Base-by-base conservation (phyloP, 2,888 invertebrate species). In the Heliconius sara region DNA sequence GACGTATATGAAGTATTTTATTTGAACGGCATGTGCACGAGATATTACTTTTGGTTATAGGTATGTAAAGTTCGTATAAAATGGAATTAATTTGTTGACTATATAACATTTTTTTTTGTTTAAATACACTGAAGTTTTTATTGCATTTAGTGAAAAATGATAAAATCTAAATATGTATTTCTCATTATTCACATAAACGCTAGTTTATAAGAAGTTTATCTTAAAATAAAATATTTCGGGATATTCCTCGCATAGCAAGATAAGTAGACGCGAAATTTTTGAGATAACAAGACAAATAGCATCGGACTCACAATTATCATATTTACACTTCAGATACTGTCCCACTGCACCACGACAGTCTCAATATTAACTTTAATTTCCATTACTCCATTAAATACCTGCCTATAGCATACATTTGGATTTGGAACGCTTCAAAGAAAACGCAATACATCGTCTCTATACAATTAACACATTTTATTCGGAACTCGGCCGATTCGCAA, bases 11-110 rank as follows among this genome's bases (percentile, higher is more conserved):
- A 89, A 88, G 88, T 90, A 91, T 92, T 94, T 92, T 93, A 93
- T 92, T 91, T 89, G 88, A 85, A 91, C 88, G 89, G 90, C 90
- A 91, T 90, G 90, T 93, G 92, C 60, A 93, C 91, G 91, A 90
- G 92, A 91, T 43, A 68, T 68, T 25, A 68, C 39, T 25, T 68
- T 68, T 68, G 57, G 57, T 57, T 57, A 57, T 57, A 57, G 57
- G 5, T 63, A 63, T 13, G 25, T 63, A 63, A 63, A 27, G 57
- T 57, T 3, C 2, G 57, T 57, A 57, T 19, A 22, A 57, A 57
- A 22, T 57, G 9, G 57, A 22, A 22, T 57, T 57, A 9, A 57
- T 57, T 57, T 57, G 9, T 57, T 22, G 57, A 57, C 9, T 22
- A 22, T 0, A 22, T 57, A 22, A 22, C 9, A 57, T 47, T 47